A percentile compares a stretch with the other conserved stretches of the same genome.
phyloP scores from a whole-genome alignment of 2,888 invertebrate genomes.

The Rhorus exstirpatorius region DNA sequence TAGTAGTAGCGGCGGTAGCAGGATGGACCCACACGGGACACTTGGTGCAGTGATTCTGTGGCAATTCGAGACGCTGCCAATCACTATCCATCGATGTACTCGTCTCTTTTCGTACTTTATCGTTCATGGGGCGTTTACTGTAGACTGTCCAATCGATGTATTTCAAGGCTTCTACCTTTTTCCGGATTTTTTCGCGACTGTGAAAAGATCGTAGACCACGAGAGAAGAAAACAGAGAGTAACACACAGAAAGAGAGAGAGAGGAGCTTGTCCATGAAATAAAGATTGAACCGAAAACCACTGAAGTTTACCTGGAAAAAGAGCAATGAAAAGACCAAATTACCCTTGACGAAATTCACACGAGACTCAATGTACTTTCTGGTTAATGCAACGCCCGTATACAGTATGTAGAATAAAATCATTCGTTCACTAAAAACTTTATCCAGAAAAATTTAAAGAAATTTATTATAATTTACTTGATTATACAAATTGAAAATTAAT shows the following conservation, averaged over 20 bases:
- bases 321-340: slow-evolving; percentile 20
- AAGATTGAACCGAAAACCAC: neutral
- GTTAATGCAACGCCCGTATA: neutral
- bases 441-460: neutral
- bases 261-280: neutral
- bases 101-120: neutral
- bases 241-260: neutral
- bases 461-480: neutral
- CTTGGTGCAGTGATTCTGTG: slow-evolving; percentile 2
- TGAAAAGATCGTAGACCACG: neutral
- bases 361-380: neutral
- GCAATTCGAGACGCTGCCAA: neutral
- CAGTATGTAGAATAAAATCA: neutral
- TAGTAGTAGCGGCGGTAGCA: slow-evolving; percentile 14
- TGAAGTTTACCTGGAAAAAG: neutral
- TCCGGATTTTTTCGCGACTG: slow-evolving; percentile 3
- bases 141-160: neutral
- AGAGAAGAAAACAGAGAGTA: too few relatives aligned
- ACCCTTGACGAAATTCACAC: slow-evolving; percentile 32
- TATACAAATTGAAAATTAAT: too few relatives aligned
- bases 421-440: neutral
- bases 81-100: neutral
- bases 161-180: slow-evolving; percentile 22
- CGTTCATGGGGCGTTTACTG: neutral
- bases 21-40: neutral